Base-by-base conservation (phyloP, 1,140 invertebrate genomes). In the Solen grandis region DNA sequence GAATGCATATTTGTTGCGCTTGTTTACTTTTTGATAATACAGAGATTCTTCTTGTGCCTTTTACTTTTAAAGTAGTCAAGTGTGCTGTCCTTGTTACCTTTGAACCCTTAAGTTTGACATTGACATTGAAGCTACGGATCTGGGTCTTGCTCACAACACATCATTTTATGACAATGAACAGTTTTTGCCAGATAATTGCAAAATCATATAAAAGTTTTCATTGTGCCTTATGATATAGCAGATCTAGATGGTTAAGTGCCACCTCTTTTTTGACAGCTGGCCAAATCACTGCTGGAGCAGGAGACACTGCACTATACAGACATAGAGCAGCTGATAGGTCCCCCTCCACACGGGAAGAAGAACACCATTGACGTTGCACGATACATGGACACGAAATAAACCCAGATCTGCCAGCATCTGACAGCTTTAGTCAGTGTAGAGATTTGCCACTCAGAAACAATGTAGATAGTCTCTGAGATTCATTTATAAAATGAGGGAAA, bases 301-400 rank as follows among this genome's bases (percentile, higher is more conserved):
- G 98, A 99, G 94, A 97, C 97, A 0, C 91, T 99, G 1, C 97
- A 95, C 84, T 99, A 98, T 89, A 95, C 97, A 73, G 96, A 99
- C 84, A 95, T 99, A 8, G 95, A 97, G 90, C 92, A 93, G 16
- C 93, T 99, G 5, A 95, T 99, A 77, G 98, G 98, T 0, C 96
- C 97, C 8, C 97, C 98, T 8, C 96, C 96, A 0, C 95, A 95
- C 91, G 95, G 95, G 0, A 95, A 95, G 75, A 98, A 97, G 33
- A 31, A 4, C 13, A 35, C 41, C 60, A 63, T 76, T 19, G 74
- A 66, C 59, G n/a, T n/a, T n/a, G n/a, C n/a, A n/a, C n/a, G n/a
- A n/a, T n/a, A n/a, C n/a, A n/a, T n/a, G n/a, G n/a, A n/a, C n/a
- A n/a, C n/a, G n/a, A n/a, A n/a, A n/a, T n/a, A n/a, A n/a, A n/a